Evolutionary conservation across 1,140 invertebrate species (phyloP), one percentile per base, ranked within the genome.

Genomic region (Zaprionus inermis): DNA sequence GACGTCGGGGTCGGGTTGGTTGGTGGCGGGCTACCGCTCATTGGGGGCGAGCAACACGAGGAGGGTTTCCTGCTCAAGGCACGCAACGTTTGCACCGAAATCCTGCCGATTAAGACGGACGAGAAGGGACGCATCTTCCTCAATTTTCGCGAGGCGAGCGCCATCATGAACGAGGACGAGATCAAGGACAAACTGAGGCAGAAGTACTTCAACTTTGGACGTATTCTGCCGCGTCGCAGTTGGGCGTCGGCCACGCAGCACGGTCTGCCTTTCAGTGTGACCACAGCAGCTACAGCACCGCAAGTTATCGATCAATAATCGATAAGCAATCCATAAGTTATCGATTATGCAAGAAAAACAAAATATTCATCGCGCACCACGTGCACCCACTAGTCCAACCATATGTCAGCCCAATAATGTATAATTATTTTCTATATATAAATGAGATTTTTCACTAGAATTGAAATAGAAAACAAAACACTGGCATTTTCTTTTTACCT

Each of bases 111-210:
- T 22, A 92, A 92, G 14, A 92, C 91, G 14, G 91, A 92, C 24
- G 91, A 92, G 11, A 92, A 92, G 64, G 91, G 91, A 0, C 76
- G 91, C 7, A 92, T 92, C 54, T 92, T 91, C 58, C 70, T 92
- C 1, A 92, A 92, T 34, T 92, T 92, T 16, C 84, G 90, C 22
- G 91, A 92, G 54, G 91, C 91, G 5, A 92, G 90, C 5, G 84
- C 90, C 52, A 91, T 92, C 0, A 92, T 92, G 91, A 92, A 92
- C 67, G 91, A 92, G 60, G 91, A 92, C 24, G 91, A 92, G 57
- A 92, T 92, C 44, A 92, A 92, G 74, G 90, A 92, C 28, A 92
- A 92, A 55, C 49, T 92, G 6, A 57, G 91, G 4, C 89, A 92
- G 41, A 91, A 90, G 30, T 92, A 92, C 32, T 92, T 92, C 49